Evolutionary conservation across 2,888 invertebrate genomes (phyloP).

Genomic region (Ophonus ardosiacus): DNA sequence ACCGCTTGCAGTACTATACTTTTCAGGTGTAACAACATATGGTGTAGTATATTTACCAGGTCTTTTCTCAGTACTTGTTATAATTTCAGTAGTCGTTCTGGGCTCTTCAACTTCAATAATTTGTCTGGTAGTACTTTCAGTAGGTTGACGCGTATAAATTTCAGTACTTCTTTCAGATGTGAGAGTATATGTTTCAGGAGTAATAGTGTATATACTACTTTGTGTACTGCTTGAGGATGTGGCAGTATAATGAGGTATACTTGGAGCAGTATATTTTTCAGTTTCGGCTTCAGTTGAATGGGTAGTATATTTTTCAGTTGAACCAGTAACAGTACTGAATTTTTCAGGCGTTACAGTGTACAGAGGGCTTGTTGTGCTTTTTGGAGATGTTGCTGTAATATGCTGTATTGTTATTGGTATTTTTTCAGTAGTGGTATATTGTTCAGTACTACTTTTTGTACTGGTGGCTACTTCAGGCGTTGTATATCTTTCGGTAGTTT

Average conservation of each 20-base stretch:
- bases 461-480: not conserved
- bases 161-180: conserved; percentile 22
- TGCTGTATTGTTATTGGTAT: not conserved
- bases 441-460: conserved; percentile 31
- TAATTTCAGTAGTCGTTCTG: no score
- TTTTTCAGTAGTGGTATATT: conserved; percentile 33
- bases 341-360: not conserved
- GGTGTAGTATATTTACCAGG: conserved; percentile 51
- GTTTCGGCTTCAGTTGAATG: conserved; percentile 46
- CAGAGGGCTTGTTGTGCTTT: conserved; percentile 24
- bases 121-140: no score
- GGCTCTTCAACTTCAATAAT: no score
- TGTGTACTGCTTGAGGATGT: conserved; percentile 51
- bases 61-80: not conserved
- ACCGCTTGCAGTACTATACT: not conserved
- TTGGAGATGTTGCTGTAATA: conserved; percentile 24
- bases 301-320: conserved; percentile 24
- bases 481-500: not conserved
- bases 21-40: not conserved
- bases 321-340: conserved; percentile 65
- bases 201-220: not conserved
- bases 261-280: not conserved
- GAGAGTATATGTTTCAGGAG: not conserved
- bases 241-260: conserved; percentile 67
- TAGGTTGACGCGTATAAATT: no score